Base-by-base conservation (phyloP, 2,888 invertebrate genomes). In the Xylota sylvarum region DNA sequence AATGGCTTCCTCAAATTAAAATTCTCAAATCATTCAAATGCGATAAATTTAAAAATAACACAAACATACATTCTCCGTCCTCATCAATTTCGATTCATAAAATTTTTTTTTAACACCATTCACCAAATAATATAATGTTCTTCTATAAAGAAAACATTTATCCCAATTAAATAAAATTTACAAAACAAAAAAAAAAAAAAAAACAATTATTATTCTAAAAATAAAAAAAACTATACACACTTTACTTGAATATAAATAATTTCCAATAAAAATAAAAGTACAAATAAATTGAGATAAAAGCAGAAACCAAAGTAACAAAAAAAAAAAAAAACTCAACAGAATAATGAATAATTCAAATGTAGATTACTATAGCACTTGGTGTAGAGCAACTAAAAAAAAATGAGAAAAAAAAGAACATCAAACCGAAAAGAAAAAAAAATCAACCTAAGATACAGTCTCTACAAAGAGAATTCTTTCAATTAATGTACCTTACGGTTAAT, bases 291-390 rank as follows among this genome's bases (percentile, higher is more conserved):
- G 55, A 55, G 30, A 69, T 55, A 30, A 40, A 69, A 64, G 32
- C 32, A 40, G 30, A 48, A 48, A 14, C 14, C 14, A 43, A 50
- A 69, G 37, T 48, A 69, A 55, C 10, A 17, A 35, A 69, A 56
- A 17, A 56, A 30, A 55, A 52, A 17, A 30, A 69, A 35, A 67
- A 23, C 7, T 14, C 12, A n/a, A 6, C 7, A 4, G 9, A 17
- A 17, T 32, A 55, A 76, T 76, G 76, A 76, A 76, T 76, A 55
- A 76, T 76, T 76, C 65, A 76, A 48, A 56, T 55, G 64, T 32
- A 64, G 43, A 74, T 74, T 40, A 52, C 62, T 32, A 55, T 27
- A 27, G 40, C 40, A 69, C 40, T 69, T 64, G 55, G 55, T 64
- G 43, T 40, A 62, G 23, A 23, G 32, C 19, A 48, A 67, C 37